Base-by-base conservation (phyloP, 2,888 invertebrate genomes). In the Onthophagus sagittarius region DNA sequence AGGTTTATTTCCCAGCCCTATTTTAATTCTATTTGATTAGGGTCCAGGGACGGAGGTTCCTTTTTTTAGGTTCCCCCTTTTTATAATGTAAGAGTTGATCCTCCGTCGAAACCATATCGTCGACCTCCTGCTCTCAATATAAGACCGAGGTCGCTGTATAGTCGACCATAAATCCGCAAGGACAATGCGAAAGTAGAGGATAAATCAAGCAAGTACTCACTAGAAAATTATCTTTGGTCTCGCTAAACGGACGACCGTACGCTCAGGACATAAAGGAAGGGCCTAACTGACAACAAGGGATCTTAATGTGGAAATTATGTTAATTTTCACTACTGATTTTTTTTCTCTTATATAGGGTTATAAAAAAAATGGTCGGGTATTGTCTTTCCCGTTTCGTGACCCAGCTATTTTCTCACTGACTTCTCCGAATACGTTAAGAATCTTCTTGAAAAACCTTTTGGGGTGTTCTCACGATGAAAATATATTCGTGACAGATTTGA, bases 231-330 rank as follows among this genome's bases (percentile, higher is more conserved):
- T 77, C 75, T 76, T 72, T 71, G 74, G 73, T 75, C 78, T 79
- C 77, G 76, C 73, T 71, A 80, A 77, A 79, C 79, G 79, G 80
- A 78, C 77, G 76, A 75, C 76, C 75, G 74, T 74, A 78, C 71
- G 70, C 71, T 71, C 71, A 32, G 23, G 73, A 31, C 15, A 77
- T 78, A 78, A 79, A 77, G 76, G 76, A 78, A 78, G 78, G 78
- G 77, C 75, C 77, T 74, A 77, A 77, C 79, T 78, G 80, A 75
- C 78, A 79, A 81, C 80, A 80, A 77, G 75, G 78, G 76, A 23
- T 77, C 76, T 78, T 81, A 80, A 81, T 81, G 81, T 80, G 78
- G 77, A 81, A 80, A 81, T 79, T 81, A 81, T 81, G 81, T 74
- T 79, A 81, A 81, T 81, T 53, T 53, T 53, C 39, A 53, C 9